Base-by-base conservation (phyloP, 2,888 invertebrate genomes). In the Ctenicera cuprea region DNA sequence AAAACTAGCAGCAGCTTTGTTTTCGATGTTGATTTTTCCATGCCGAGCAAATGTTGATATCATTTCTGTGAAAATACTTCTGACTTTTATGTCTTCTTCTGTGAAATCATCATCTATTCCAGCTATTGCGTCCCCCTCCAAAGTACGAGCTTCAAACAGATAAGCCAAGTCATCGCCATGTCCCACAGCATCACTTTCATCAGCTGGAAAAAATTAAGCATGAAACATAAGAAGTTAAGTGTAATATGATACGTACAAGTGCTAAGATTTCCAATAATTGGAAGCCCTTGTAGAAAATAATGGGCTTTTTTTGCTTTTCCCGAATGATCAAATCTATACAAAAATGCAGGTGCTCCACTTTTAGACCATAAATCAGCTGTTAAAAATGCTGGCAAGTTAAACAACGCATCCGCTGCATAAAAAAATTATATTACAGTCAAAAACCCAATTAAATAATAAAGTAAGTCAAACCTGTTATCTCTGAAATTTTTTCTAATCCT, bases 91-190 rank as follows among this genome's bases (percentile, higher is more conserved):
- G 80, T 94, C 94, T 5, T 90, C 90, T 14, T 88, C 84, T 4
- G 87, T 89, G 20, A 83, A 76, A 3, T 87, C 80, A 12, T 84
- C 84, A 0, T 85, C 87, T 1, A 84, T 69, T 0, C 76, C 71
- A 16, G 80, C 86, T 20, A 92, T 74, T 0, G 91, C 87, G 16
- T 89, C 89, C 0, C 93, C 93, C 57, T 90, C 89, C 0, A 90
- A 83, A 75, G 92, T 90, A 48, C 91, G 87, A 0, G 91, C 89
- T 82, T 94, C 92, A 81, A 94, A 94, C 80, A 94, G 87, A 80
- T 92, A 94, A 0, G 91, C 90, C 26, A 94, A 84, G 80, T 94
- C 94, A 80, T 94, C 94, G 0, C 94, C 94, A 80, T 94, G 94
- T 0, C 90, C 88, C 0, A 91, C 89, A 84, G 89, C 82, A 84